phyloP scores from a whole-genome alignment of 2,888 invertebrate genomes.

The Podotricha telesiphe region DNA sequence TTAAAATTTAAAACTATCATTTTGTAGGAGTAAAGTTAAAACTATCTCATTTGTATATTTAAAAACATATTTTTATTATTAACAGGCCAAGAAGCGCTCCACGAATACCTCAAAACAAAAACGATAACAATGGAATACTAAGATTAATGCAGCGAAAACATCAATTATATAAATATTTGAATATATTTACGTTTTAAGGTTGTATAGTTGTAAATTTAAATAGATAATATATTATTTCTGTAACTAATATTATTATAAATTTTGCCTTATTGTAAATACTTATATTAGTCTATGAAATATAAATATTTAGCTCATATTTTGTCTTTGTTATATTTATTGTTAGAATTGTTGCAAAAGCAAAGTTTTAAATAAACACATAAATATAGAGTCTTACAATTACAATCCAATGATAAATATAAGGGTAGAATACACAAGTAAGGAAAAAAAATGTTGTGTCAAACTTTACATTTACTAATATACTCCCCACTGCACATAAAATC shows the following conservation, averaged over 20 bases:
- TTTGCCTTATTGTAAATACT: not conserved
- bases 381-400: too few relatives aligned
- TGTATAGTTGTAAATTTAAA: not conserved
- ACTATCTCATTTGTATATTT: too few relatives aligned
- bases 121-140: conserved; percentile 97
- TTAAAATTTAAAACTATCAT: too few relatives aligned
- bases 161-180: too few relatives aligned
- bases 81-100: conserved; percentile 94
- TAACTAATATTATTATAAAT: not conserved
- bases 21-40: too few relatives aligned
- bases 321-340: not conserved
- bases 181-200: not conserved
- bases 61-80: conserved; percentile 49
- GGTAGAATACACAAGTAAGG: too few relatives aligned
- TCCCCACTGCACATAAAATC: too few relatives aligned
- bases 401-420: too few relatives aligned
- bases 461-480: too few relatives aligned
- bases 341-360: not conserved
- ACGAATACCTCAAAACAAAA: conserved; percentile 97
- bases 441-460: too few relatives aligned
- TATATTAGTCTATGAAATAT: not conserved
- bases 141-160: not conserved
- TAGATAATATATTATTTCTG: not conserved
- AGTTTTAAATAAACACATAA: too few relatives aligned
- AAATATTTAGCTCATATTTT: not conserved